Conservation (phyloP, 1,140 invertebrate genomes). For the Hestina assimilis region DNA sequence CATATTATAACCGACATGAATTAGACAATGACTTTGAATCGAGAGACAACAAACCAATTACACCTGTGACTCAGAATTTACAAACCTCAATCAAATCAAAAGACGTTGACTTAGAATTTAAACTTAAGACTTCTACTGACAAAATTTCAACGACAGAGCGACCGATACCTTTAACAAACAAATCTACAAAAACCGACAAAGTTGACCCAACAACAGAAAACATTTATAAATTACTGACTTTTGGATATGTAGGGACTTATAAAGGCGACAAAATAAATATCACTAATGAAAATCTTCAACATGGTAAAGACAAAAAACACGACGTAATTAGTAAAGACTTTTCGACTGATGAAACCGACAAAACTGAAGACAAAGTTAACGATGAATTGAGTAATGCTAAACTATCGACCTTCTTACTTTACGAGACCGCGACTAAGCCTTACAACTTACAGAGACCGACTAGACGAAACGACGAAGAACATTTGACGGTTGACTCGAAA, state of each 20-base stretch:
- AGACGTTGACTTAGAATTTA: conserved; percentile 39
- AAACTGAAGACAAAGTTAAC: conserved; percentile 25
- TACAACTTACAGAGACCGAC: conserved; percentile 61
- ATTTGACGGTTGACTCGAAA: conserved; percentile 33
- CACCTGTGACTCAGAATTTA: conserved; percentile 30
- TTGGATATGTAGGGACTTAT: conserved; percentile 67
- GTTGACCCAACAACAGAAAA: conserved; percentile 59
- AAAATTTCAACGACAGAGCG: conserved; percentile 13
- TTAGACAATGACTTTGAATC: conserved; percentile 47
- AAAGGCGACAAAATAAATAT: conserved; percentile 40
- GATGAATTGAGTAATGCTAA: conserved; percentile 38
- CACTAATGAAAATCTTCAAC: conserved; percentile 23
- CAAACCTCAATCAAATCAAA: conserved; percentile 62
- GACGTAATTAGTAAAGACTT: conserved; percentile 60
- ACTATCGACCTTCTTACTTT: conserved; percentile 66
- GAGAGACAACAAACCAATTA: conserved; percentile 42
- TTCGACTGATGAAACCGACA: conserved; percentile 43
- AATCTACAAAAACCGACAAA: conserved; percentile 28
- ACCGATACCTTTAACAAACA: conserved; percentile 23
- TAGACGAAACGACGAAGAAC: conserved; percentile 56
- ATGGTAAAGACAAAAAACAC: conserved; percentile 33
- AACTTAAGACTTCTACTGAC: conserved; percentile 27
- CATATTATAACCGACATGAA: conserved; percentile 61
- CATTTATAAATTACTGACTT: conserved; percentile 64
- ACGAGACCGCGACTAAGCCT: conserved; percentile 64